Base-by-base conservation (phyloP, 2,888 invertebrate genomes). In the Lutraria lutraria region DNA sequence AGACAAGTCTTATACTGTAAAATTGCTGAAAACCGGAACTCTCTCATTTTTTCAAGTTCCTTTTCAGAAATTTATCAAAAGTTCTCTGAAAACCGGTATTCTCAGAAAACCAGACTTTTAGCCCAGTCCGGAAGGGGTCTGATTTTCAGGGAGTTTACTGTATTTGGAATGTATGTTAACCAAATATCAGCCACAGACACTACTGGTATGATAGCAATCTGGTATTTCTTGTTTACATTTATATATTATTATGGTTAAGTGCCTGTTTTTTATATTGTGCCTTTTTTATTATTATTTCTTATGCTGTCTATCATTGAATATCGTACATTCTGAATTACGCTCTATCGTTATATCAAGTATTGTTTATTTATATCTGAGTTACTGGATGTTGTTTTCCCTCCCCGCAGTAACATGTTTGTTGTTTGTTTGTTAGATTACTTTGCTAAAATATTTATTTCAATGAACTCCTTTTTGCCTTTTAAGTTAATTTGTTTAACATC, bases 231-330 rank as follows among this genome's bases (percentile, higher is more conserved):
- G 56, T 56, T 56, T 15, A 2, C 12, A 56, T 63, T 63, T 63
- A 63, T 63, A n/a, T 63, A n/a, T n/a, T 56, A 43, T 76, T 13
- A 76, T 31, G 19, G 13, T 88, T 68, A 88, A 88, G 88, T 88
- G 88, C 88, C 88, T 88, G 85, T 72, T 16, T 88, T 31, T 56
- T 85, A 72, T 81, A 83, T 68, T 81, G 89, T 89, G 89, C 89
- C 89, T 89, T 89, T 83, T 86, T 86, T 60, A 34, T n/a, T 81
- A 63, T 60, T 21, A 72, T 79, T 53, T n/a, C 60, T 68, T n/a
- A 52, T 68, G 52, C 31, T 68, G 68, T 63, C n/a, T 52, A 83
- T 68, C 10, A 34, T 76, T 68, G 12, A 25, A 68, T 68, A 68
- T 68, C 25, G 13, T 25, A 68, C 25, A 6, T 25, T 68, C 12